These are phyloP conservation scores for Oceanodroma tethys DNA, from an alignment of 2,113 vertebrate species.

Conservation along the genomic window DNA sequence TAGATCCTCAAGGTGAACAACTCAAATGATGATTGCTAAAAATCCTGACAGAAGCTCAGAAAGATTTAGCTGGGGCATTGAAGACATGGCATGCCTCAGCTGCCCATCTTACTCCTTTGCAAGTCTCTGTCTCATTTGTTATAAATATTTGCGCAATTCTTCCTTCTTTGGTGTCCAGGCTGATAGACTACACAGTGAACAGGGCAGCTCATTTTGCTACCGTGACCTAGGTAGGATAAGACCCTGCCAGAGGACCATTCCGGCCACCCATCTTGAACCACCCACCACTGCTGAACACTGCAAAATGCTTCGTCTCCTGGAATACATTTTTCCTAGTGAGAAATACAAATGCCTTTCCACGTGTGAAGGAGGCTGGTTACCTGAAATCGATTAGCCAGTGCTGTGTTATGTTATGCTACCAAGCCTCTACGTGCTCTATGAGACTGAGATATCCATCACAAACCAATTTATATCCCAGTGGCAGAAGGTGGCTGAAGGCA, in stretches of 20 bases:
- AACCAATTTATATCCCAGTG: background rate
- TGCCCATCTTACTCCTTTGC: background rate
- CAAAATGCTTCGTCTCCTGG: background rate
- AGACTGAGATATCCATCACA: background rate
- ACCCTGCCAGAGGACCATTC: background rate
- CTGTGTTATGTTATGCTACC: background rate
- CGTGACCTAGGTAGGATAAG: accelerated
- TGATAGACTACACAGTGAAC: background rate
- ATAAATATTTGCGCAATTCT: background rate
- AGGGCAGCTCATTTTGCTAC: background rate
- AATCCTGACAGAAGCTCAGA: background rate
- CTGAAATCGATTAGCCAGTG: background rate
- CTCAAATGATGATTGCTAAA: background rate
- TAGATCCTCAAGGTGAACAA: background rate
- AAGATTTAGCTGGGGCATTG: background rate
- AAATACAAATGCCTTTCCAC: background rate
- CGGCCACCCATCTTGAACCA: background rate
- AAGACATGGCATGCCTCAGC: background rate
- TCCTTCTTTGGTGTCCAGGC: background rate
- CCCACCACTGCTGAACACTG: background rate
- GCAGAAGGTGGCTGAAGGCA: background rate
- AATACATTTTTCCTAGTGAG: background rate
- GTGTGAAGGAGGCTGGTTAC: background rate
- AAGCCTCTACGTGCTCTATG: background rate
- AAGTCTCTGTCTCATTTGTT: background rate